These are phyloP conservation scores for Drosophila sechellia DNA, from an alignment of 1,140 invertebrate genomes.

Conservation along the genomic window DNA sequence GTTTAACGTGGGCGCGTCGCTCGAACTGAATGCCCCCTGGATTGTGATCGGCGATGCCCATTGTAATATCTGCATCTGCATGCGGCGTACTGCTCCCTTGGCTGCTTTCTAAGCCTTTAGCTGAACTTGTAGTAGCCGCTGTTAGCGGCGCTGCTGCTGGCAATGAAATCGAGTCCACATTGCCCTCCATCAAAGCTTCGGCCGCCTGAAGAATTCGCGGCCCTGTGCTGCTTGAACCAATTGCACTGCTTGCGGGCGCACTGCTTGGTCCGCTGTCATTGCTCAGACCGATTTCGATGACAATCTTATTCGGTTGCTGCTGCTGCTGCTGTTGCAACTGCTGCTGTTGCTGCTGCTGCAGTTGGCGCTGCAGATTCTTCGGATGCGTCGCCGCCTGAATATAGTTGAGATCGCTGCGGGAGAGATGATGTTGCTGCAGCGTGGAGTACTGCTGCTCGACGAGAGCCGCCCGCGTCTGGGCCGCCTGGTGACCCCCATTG, in stretches of 20 bases:
- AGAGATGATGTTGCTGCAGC: constrained; percentile 77
- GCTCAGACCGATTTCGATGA: constrained; percentile 69
- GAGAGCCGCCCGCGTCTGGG: constrained; percentile 74
- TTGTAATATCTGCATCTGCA: constrained; percentile 10
- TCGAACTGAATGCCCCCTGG: constrained; percentile 79
- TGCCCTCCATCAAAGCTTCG: constrained; percentile 70
- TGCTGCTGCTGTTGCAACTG: constrained; percentile 27
- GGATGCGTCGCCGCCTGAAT: constrained; percentile 76
- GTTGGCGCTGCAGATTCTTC: constrained; percentile 71
- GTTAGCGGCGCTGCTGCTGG: constrained; percentile 54
- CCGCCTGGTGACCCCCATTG: constrained; percentile 75
- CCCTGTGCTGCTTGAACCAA: constrained; percentile 12
- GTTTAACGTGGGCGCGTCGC: constrained; percentile 72
- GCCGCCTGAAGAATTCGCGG: constrained; percentile 60
- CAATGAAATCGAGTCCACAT: constrained; percentile 82
- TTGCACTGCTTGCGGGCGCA: constrained; percentile 4
- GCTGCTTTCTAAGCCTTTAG: not conserved
- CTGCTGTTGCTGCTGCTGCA: constrained; percentile 16
- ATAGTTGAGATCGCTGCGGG: constrained; percentile 80
- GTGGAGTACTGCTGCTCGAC: constrained; percentile 82
- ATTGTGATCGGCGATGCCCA: constrained; percentile 79
- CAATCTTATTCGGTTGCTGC: constrained; percentile 68
- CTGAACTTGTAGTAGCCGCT: constrained; percentile 6
- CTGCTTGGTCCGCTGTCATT: constrained; percentile 30
- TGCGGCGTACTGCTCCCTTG: not conserved